These are phyloP conservation scores for Tonatia bakeri DNA, from an alignment of 2,113 vertebrate species.

Conservation along the genomic window DNA sequence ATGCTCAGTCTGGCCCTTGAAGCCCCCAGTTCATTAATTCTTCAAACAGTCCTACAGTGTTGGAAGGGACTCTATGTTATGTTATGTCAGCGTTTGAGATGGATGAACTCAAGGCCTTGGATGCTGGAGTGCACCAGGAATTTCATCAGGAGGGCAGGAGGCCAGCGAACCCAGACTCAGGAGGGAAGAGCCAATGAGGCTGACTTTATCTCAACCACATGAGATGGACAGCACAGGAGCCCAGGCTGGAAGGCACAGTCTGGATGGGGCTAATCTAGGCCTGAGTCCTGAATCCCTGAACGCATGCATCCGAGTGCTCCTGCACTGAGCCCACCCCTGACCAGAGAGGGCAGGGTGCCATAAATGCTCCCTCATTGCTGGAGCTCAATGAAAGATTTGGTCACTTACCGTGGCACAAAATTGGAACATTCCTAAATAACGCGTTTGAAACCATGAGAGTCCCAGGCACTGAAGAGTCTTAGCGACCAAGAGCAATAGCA, in stretches of 20 bases:
- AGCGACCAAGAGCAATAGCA: no score
- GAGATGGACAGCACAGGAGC: neutral
- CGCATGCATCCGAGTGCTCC: no score
- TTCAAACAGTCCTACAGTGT: neutral
- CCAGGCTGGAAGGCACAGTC: neutral
- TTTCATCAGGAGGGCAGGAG: neutral
- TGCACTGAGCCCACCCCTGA: neutral
- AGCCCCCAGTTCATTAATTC: neutral
- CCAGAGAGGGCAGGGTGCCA: no score
- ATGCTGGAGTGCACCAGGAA: neutral
- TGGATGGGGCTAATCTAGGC: no score
- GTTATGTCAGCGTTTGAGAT: neutral
- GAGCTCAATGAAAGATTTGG: neutral
- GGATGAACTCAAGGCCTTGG: no score
- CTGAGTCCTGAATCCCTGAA: neutral
- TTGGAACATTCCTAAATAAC: neutral
- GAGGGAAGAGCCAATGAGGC: neutral
- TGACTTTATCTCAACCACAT: rapidly evolving
- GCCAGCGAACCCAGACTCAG: neutral
- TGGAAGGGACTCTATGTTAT: no score
- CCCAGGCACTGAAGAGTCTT: no score
- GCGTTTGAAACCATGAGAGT: neutral
- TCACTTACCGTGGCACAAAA: neutral
- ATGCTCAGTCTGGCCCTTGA: rapidly evolving
- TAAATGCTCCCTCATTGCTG: no score